phyloP scores from a whole-genome alignment of 2,113 vertebrate genomes.

The Austrofundulus limnaeus region DNA sequence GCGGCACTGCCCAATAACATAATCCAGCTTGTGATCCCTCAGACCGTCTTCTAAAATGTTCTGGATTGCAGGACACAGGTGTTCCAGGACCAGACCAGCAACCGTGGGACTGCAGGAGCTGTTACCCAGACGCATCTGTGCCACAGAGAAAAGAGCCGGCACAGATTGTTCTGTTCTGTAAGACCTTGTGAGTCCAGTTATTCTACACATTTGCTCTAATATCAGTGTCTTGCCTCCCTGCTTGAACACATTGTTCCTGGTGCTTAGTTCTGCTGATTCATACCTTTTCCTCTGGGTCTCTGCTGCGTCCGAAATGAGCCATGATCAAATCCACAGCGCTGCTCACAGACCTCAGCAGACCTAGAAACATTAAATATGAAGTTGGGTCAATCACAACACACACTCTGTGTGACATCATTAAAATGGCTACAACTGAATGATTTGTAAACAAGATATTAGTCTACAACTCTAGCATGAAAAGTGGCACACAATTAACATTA shows the following conservation, averaged over 20 bases:
- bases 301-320: constrained; percentile 91
- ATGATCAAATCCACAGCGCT: constrained; percentile 91
- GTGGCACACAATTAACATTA: no score
- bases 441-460: no score
- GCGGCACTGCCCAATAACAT: constrained; percentile 89
- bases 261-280: neutral
- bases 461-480: no score
- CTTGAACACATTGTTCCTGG: constrained; percentile 4
- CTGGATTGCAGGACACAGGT: constrained; percentile 90
- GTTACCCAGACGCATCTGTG: constrained; percentile 91
- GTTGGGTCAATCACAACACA: neutral
- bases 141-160: constrained; percentile 2
- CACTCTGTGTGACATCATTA: no score
- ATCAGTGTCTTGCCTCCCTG: constrained; percentile 11
- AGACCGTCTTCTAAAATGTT: constrained; percentile 90
- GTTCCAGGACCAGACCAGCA: constrained; percentile 88
- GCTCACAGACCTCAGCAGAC: constrained; percentile 89
- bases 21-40: constrained; percentile 88
- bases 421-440: no score
- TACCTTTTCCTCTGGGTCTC: constrained; percentile 93
- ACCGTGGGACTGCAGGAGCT: constrained; percentile 91
- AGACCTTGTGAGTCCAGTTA: constrained; percentile 26
- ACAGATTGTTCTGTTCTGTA: neutral
- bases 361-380: constrained; percentile 65
- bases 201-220: constrained; percentile 10